phyloP scores from a whole-genome alignment of 2,113 vertebrate species.

The Oenanthe melanoleuca region DNA sequence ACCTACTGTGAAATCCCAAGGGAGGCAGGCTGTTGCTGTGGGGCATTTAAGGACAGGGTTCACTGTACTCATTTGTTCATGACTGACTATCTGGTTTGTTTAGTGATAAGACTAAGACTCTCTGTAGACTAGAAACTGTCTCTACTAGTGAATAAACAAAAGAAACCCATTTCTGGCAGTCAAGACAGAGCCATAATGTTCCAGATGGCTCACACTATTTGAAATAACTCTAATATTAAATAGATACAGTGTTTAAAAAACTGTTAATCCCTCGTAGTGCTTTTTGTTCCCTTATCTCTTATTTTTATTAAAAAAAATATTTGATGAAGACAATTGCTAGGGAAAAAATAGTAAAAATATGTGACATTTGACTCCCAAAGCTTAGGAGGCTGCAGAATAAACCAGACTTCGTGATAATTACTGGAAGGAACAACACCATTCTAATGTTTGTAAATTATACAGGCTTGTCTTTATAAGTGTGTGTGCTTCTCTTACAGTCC shows the following conservation, averaged over 20 bases:
- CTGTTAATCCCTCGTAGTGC: background rate
- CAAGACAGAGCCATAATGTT: constrained; percentile 5
- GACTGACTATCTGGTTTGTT: constrained; percentile 41
- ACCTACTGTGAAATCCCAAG: background rate
- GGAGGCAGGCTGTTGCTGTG: background rate
- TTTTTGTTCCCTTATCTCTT: background rate
- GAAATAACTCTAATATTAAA: constrained; percentile 46
- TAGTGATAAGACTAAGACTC: constrained; percentile 47
- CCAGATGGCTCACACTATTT: constrained; percentile 39
- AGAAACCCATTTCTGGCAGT: constrained; percentile 33
- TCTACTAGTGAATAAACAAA: constrained; percentile 44
- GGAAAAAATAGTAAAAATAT: background rate
- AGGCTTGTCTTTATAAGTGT: background rate
- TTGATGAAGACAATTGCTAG: background rate
- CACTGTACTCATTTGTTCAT: background rate
- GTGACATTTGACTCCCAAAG: background rate
- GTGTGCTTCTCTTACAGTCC: background rate
- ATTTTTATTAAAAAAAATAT: background rate
- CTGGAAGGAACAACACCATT: background rate
- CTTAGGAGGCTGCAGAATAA: background rate
- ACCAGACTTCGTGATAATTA: background rate
- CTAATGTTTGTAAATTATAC: background rate
- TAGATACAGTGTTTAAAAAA: constrained; percentile 5
- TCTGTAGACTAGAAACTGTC: constrained; percentile 21
- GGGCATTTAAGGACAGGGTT: constrained; percentile 14